Conservation (phyloP, 2,888 invertebrate species). For the Synanthedon vespiformis region DNA sequence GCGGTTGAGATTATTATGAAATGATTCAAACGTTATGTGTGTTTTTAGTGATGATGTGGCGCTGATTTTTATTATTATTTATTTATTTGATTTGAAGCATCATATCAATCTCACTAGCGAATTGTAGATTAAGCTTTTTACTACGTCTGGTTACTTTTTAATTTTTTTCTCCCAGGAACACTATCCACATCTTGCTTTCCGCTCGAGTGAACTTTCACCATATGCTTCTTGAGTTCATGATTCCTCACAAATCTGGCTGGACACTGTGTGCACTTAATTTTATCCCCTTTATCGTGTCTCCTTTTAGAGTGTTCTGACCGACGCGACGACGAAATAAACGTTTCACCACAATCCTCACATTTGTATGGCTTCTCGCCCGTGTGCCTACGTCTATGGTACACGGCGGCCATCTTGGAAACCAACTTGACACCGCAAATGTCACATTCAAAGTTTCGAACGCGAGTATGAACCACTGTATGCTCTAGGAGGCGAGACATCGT, state of each 20-base stretch:
- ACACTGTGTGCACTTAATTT: slow-evolving; percentile 36
- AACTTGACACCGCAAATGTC: slow-evolving; percentile 61
- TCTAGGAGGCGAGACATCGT: slow-evolving; percentile 60
- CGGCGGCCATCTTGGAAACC: slow-evolving; percentile 55
- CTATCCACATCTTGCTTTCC: not conserved
- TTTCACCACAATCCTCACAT: slow-evolving; percentile 51
- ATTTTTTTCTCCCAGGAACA: too few relatives aligned
- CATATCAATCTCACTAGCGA: too few relatives aligned
- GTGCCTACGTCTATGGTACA: slow-evolving; percentile 55
- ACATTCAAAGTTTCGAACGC: slow-evolving; percentile 63
- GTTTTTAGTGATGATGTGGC: too few relatives aligned
- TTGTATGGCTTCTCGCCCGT: slow-evolving; percentile 59
- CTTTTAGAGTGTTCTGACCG: slow-evolving; percentile 52
- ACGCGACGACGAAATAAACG: slow-evolving; percentile 51
- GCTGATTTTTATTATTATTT: too few relatives aligned
- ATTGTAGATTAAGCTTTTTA: too few relatives aligned
- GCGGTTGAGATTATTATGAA: too few relatives aligned
- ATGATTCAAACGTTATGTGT: too few relatives aligned
- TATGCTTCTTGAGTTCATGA: slow-evolving; percentile 41
- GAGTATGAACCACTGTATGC: slow-evolving; percentile 65
- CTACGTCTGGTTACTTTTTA: too few relatives aligned
- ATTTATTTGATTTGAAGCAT: too few relatives aligned
- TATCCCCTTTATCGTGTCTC: slow-evolving; percentile 41
- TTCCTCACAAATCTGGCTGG: slow-evolving; percentile 36
- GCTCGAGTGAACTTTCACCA: slow-evolving; percentile 28